Evolutionary conservation across 35 echinoderm and acorn worm species (phyloP).

Genomic region (Lytechinus variegatus): DNA sequence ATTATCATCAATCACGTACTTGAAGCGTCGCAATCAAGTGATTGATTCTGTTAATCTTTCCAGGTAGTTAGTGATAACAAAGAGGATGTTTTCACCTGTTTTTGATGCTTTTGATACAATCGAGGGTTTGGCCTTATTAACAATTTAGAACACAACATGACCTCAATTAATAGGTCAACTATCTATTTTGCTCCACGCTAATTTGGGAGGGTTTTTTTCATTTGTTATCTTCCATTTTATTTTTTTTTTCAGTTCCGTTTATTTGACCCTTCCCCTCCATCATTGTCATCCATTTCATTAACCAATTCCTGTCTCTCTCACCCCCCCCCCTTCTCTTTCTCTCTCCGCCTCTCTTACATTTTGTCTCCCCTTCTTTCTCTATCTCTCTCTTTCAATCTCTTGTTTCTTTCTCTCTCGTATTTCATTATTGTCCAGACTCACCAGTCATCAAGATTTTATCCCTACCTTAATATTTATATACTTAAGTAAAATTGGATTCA

Average conservation of each 20-base stretch:
- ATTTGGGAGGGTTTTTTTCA: background rate
- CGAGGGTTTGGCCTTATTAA: background rate
- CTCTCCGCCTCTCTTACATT: too few relatives aligned
- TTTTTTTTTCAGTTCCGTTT: background rate
- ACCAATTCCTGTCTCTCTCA: too few relatives aligned
- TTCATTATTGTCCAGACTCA: background rate
- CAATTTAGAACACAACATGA: background rate
- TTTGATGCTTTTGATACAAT: background rate
- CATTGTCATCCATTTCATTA: background rate
- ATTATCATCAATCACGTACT: background rate
- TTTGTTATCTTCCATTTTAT: background rate
- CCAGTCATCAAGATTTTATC: too few relatives aligned
- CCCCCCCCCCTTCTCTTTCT: background rate
- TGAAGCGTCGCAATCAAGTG: background rate
- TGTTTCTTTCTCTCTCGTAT: background rate
- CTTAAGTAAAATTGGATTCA: too few relatives aligned
- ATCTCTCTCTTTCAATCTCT: background rate
- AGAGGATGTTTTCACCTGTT: slow-evolving; percentile 8
- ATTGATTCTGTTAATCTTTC: slow-evolving; percentile 5
- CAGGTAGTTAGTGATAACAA: background rate
- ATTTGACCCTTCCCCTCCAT: background rate
- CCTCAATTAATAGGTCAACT: slow-evolving; percentile 4
- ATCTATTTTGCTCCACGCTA: background rate
- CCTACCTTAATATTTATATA: too few relatives aligned
- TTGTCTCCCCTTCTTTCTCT: background rate